Evolutionary conservation across 2,113 vertebrate genomes (phyloP).

Genomic region (Esox niger): DNA sequence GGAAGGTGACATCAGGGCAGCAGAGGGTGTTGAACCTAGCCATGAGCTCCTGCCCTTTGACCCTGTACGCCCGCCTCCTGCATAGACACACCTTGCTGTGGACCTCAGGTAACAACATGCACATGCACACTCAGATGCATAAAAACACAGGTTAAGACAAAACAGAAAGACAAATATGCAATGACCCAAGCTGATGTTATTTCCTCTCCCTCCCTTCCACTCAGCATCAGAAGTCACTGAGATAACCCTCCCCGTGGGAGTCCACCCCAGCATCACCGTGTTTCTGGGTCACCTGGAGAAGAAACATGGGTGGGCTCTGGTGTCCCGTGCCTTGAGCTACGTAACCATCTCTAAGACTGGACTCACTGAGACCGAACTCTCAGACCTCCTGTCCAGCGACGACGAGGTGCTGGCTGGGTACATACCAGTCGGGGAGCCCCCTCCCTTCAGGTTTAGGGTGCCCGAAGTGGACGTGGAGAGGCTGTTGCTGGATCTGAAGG

Average conservation of each 20-base stretch:
- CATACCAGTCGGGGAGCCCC: neutral
- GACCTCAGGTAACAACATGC: conserved; percentile 60
- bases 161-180: neutral
- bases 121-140: neutral
- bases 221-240: conserved; percentile 66
- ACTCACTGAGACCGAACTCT: conserved; percentile 69
- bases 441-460: conserved; percentile 43
- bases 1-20: conserved; percentile 78
- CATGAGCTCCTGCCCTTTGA: conserved; percentile 61
- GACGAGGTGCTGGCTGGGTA: conserved; percentile 46
- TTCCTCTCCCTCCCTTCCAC: neutral
- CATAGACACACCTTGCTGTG: conserved; percentile 49
- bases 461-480: conserved; percentile 64
- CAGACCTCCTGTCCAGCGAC: conserved; percentile 68
- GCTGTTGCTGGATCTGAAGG: conserved; percentile 67
- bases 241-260: conserved; percentile 52
- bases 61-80: conserved; percentile 63
- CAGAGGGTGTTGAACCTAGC: conserved; percentile 73
- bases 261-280: conserved; percentile 63
- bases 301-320: conserved; percentile 60
- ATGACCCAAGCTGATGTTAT: no score
- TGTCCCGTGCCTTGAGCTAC: conserved; percentile 61
- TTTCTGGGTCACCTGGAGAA: conserved; percentile 69
- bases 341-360: conserved; percentile 69
- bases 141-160: neutral